Evolutionary conservation across 2,888 invertebrate species (phyloP).

Genomic region (Chrysodeixis includens): DNA sequence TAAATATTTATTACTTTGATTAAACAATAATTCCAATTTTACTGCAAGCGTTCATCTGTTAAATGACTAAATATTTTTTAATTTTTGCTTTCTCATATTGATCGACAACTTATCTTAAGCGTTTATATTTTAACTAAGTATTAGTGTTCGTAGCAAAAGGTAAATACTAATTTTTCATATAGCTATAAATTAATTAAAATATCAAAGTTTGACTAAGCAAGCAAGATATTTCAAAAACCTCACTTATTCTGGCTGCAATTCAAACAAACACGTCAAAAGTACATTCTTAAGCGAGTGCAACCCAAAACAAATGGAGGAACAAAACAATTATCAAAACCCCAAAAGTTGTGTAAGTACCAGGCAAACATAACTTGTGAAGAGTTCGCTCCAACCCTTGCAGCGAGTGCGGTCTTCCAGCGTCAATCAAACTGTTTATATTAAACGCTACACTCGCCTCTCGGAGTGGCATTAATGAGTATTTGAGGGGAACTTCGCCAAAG

Average conservation of each 20-base stretch:
- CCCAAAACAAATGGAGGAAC: slow-evolving; percentile 5
- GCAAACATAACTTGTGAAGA: slow-evolving; percentile 36
- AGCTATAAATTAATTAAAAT: no score
- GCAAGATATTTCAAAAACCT: not conserved
- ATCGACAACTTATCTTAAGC: no score
- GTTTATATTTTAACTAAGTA: no score
- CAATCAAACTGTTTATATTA: slow-evolving; percentile 54
- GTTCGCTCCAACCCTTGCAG: slow-evolving; percentile 42
- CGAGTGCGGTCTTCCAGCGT: slow-evolving; percentile 54
- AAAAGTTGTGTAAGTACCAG: slow-evolving; percentile 38
- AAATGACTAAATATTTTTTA: slow-evolving; percentile 27
- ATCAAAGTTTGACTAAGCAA: no score
- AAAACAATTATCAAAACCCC: slow-evolving; percentile 13
- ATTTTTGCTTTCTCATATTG: slow-evolving; percentile 11
- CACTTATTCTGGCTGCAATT: not conserved
- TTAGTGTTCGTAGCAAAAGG: no score
- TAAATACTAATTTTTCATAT: no score
- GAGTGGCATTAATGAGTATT: slow-evolving; percentile 56
- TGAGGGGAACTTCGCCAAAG: slow-evolving; percentile 47
- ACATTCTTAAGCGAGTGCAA: slow-evolving; percentile 36
- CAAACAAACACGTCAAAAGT: not conserved
- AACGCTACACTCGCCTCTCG: slow-evolving; percentile 31
- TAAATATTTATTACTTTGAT: slow-evolving; percentile 56
- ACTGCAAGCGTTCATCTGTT: slow-evolving; percentile 15
- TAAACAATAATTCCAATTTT: slow-evolving; percentile 50